Evolutionary conservation across 1,140 invertebrate genomes (phyloP), one percentile per base, ranked within the genome.

Genomic region (Myzus persicae): DNA sequence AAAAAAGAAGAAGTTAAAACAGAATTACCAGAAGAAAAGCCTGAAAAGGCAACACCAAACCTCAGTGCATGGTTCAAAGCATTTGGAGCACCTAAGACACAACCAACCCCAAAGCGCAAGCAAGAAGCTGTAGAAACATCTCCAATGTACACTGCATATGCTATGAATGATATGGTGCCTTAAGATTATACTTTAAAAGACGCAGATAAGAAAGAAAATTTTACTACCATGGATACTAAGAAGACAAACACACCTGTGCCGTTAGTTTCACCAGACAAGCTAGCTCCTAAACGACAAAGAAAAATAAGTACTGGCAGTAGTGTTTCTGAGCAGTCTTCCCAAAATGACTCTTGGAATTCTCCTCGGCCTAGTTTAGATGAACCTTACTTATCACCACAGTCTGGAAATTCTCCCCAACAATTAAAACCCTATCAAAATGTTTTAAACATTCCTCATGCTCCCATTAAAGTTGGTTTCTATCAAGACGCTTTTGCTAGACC

Each of bases 51-150:
- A 36, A 98, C 97, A 90, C 98, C 98, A 1, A 98, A 98, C 95
- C 95, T 98, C 82, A 98, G 97, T 95, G 98, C 97, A 26, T 98
- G 98, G 98, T 97, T 98, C 91, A 98, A 98, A 95, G 98, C 98
- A 1, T 98, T 98, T 95, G 98, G 98, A 81, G 97, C 97, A 0
- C 98, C 98, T 14, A 98, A 97, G 94, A 94, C 95, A 40, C 94
- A 94, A 88, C 94, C 94, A 48, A 94, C 94, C 59, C 94, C 82
- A 95, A 95, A 94, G 95, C 95, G 94, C 94, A 95, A 94, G 93
- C 94, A 40, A 94, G 95, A 94, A 91, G 31, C 81, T 51, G 26
- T 88, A 7, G 88, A 81, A 67, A 82, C 67, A 84, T 48, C 76
- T 48, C 54, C 82, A 26, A 76, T 89, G 36, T 93, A 93, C 18